phyloP scores from a whole-genome alignment of 2,888 invertebrate species.

The Caenorhabditis zanzibari region DNA sequence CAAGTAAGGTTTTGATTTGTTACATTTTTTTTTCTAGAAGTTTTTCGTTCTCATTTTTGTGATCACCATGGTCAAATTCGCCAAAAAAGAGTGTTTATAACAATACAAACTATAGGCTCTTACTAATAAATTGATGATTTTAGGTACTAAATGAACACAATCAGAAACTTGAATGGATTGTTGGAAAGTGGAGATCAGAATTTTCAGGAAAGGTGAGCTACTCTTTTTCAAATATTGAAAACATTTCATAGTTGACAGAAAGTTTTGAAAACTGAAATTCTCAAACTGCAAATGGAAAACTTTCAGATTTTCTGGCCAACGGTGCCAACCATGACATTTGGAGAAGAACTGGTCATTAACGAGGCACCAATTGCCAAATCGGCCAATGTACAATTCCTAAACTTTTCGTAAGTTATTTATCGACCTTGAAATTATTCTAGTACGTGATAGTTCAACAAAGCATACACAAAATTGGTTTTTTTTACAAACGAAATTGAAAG shows the following conservation, averaged over 20 bases:
- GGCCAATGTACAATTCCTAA: constrained; percentile 82
- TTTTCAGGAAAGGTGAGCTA: constrained; percentile 81
- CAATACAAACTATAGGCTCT: no score
- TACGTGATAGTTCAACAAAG: constrained; percentile 29
- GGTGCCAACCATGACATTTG: constrained; percentile 84
- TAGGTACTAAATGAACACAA: constrained; percentile 75
- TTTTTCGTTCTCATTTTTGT: background rate
- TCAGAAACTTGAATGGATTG: constrained; percentile 81
- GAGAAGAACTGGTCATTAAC: constrained; percentile 82
- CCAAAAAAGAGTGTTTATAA: no score
- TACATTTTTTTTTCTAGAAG: background rate
- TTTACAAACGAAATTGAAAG: constrained; percentile 29
- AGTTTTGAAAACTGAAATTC: no score
- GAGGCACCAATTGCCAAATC: constrained; percentile 83
- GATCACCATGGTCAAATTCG: no score
- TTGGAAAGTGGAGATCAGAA: constrained; percentile 84
- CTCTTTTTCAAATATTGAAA: background rate
- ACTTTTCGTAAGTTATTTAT: constrained; percentile 80
- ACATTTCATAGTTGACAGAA: no score
- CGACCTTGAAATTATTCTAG: constrained; percentile 51
- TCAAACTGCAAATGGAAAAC: no score
- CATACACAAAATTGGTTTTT: constrained; percentile 16
- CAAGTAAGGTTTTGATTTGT: constrained; percentile 25
- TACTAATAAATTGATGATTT: constrained; percentile 18
- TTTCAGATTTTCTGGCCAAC: constrained; percentile 83